These are phyloP conservation scores for Barypeithes pellucidus DNA, from an alignment of 2,888 invertebrate genomes.

Conservation along the genomic window DNA sequence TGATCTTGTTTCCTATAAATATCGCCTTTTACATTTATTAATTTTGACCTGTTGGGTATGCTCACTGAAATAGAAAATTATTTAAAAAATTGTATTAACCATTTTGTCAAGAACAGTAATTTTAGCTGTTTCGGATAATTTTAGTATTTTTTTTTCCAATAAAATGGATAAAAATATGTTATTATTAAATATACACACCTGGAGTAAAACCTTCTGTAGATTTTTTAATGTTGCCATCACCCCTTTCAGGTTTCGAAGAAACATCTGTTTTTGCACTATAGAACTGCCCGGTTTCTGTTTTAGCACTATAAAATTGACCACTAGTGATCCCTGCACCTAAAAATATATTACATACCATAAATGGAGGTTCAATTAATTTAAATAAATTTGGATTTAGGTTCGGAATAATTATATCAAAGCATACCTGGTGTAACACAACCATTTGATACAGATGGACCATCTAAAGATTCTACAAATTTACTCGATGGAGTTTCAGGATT, in stretches of 20 bases:
- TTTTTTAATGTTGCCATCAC: slow-evolving; percentile 4
- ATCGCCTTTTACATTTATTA: slow-evolving; percentile 12
- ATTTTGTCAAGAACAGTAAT: too few relatives aligned
- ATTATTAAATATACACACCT: slow-evolving; percentile 2
- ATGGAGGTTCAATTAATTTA: neutral
- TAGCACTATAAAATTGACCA: slow-evolving; percentile 29
- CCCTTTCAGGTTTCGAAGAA: slow-evolving; percentile 1
- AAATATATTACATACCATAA: neutral
- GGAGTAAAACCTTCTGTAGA: slow-evolving; percentile 19
- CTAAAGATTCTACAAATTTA: neutral
- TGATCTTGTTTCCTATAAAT: slow-evolving; percentile 18
- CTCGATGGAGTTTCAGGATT: neutral
- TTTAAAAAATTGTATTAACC: neutral
- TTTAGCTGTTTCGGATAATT: too few relatives aligned
- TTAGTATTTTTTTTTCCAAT: too few relatives aligned
- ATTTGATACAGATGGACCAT: neutral
- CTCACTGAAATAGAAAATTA: slow-evolving; percentile 29
- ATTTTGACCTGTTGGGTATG: slow-evolving; percentile 39
- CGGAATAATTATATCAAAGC: neutral
- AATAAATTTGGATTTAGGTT: too few relatives aligned
- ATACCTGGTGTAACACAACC: slow-evolving; percentile 27
- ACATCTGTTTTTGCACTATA: slow-evolving; percentile 42
- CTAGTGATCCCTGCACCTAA: slow-evolving; percentile 18
- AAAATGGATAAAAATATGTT: neutral
- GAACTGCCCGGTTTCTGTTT: slow-evolving; percentile 29